These are phyloP conservation scores for Sebastiscus tertius DNA, from an alignment of 2,797 vertebrate genomes.

Conservation along the genomic window DNA sequence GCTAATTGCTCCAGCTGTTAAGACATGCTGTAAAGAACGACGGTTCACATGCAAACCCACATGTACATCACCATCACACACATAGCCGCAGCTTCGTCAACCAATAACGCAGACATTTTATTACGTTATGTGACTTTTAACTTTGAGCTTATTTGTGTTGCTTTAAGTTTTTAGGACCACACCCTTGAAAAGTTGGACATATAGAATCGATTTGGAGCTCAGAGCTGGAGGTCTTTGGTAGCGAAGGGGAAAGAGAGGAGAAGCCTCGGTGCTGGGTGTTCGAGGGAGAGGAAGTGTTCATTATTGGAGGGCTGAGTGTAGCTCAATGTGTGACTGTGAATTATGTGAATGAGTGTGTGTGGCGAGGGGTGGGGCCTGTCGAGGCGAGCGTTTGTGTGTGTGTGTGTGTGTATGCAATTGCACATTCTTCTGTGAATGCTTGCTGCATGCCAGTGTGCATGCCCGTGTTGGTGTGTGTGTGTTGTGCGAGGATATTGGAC, in stretches of 20 bases:
- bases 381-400: neutral
- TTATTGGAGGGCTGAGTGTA: conserved; percentile 15
- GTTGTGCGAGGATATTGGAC: conserved; percentile 50
- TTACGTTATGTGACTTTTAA: neutral
- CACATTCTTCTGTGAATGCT: neutral
- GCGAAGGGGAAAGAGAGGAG: neutral
- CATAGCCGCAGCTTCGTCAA: neutral
- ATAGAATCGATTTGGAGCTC: too few relatives aligned
- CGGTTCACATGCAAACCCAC: neutral
- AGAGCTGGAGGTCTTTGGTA: neutral
- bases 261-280: conserved; percentile 14
- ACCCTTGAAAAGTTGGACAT: neutral
- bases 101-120: neutral
- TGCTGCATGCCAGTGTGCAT: conserved; percentile 2
- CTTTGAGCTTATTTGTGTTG: neutral
- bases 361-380: conserved; percentile 20
- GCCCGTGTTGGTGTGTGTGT: neutral
- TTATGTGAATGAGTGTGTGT: conserved; percentile 57
- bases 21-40: neutral
- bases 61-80: neutral
- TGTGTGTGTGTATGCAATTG: neutral
- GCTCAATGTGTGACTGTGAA: conserved; percentile 52
- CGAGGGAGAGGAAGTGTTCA: conserved; percentile 19
- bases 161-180: neutral
- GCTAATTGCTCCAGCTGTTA: neutral